Percentiles rank a stretch among this genome's conserved stretches.
phyloP scores from a whole-genome alignment of 2,888 invertebrate species.

The Calameuta pallipes region DNA sequence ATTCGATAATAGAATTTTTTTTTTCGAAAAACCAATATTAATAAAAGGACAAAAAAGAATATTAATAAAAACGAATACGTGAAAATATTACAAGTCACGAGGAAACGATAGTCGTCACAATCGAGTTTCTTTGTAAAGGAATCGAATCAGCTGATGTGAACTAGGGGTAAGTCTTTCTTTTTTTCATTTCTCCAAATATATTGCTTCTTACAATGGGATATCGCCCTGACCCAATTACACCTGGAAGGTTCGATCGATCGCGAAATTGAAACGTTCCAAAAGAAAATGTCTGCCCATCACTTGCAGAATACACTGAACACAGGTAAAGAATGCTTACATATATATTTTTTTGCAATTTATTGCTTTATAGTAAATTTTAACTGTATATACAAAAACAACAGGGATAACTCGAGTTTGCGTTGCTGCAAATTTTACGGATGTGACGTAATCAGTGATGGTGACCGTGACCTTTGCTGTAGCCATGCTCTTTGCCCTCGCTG shows the following conservation, averaged over 20 bases:
- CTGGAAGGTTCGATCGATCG: background rate
- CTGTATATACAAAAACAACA: background rate
- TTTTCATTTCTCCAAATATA: background rate
- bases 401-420: background rate
- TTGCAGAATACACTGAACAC: background rate
- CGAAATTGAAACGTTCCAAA: background rate
- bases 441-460: background rate
- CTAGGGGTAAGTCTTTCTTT: background rate
- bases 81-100: background rate
- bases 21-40: background rate
- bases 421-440: background rate
- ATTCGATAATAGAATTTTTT: background rate
- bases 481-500: constrained; percentile 67
- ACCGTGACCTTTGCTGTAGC: constrained; percentile 57
- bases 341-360: background rate
- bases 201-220: background rate
- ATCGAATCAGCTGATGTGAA: background rate
- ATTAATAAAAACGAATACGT: background rate
- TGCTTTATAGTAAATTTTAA: background rate
- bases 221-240: background rate
- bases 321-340: background rate
- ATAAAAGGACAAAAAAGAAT: background rate
- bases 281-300: background rate
- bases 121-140: background rate
- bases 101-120: background rate